Evolutionary conservation across 2,113 vertebrate species (phyloP).

Genomic region (Irena cyanogastra): DNA sequence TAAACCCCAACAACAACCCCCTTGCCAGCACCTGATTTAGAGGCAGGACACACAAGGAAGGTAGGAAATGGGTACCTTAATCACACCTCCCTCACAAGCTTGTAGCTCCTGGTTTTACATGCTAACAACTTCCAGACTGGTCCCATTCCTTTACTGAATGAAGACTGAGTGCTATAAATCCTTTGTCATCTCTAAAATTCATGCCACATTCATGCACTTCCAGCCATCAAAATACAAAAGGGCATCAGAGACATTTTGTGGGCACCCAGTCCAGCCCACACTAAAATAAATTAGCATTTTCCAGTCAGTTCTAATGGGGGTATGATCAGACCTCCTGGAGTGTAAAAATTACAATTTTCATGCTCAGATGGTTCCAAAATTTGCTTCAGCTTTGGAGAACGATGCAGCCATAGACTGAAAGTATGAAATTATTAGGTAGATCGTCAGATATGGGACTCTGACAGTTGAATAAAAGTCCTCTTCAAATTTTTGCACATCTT

Average conservation of each 20-base stretch:
- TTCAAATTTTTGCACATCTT: not conserved
- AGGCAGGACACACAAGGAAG: not conserved
- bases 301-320: not conserved
- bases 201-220: not conserved
- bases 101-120: not conserved
- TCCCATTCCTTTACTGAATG: not conserved
- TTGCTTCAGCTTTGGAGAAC: not conserved
- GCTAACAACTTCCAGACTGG: not conserved
- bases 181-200: not conserved
- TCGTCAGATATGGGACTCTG: not conserved
- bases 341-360: not conserved
- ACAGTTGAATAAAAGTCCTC: not conserved
- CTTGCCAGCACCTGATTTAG: not conserved
- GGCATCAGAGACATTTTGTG: not conserved
- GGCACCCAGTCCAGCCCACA: not conserved
- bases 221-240: not conserved
- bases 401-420: not conserved
- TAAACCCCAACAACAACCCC: not conserved
- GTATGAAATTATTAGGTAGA: not conserved
- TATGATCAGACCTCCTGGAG: not conserved
- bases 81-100: not conserved
- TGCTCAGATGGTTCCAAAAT: not conserved
- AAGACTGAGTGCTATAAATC: not conserved
- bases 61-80: not conserved
- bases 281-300: not conserved